These are phyloP conservation scores for Caligus rogercresseyi DNA, from an alignment of 1,140 invertebrate genomes.

Conservation along the genomic window DNA sequence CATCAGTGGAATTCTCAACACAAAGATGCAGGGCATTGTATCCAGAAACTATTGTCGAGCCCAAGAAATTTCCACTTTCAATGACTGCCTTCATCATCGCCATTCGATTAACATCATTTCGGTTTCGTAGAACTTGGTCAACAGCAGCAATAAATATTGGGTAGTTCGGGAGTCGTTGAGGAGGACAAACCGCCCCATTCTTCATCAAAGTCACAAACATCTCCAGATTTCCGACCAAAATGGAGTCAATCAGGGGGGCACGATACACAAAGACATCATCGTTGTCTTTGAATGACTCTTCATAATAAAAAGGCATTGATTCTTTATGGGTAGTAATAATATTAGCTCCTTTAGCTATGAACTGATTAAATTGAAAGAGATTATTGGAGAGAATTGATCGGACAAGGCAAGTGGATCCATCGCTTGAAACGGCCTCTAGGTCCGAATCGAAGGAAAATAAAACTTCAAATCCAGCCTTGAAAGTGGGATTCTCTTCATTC, in stretches of 20 bases:
- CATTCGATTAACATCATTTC: slow-evolving; percentile 13
- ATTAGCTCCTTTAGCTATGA: slow-evolving; percentile 24
- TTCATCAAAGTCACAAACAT: not conserved
- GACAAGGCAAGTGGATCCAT: not conserved
- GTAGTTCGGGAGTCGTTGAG: not conserved
- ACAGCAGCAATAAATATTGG: slow-evolving; percentile 17
- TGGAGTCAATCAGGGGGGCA: not conserved
- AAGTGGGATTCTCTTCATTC: slow-evolving; percentile 29
- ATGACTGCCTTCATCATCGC: slow-evolving; percentile 25
- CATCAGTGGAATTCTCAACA: slow-evolving; percentile 28
- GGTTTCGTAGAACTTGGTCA: slow-evolving; percentile 24
- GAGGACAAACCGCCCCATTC: not conserved
- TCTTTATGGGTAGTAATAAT: slow-evolving; percentile 22
- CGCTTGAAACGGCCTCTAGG: not conserved
- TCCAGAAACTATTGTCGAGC: not conserved
- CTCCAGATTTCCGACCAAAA: not conserved
- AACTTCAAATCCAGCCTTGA: slow-evolving; percentile 24
- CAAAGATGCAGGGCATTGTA: slow-evolving; percentile 31
- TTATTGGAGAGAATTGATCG: not conserved
- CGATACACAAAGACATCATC: not conserved
- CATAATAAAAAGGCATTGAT: slow-evolving; percentile 24
- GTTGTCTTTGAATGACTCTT: not conserved
- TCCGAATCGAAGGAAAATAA: slow-evolving; percentile 21
- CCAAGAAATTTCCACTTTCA: slow-evolving; percentile 23
- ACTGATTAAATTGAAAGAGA: slow-evolving; percentile 18